Conservation (phyloP, 2,888 invertebrate species). For the Leucania comma region DNA sequence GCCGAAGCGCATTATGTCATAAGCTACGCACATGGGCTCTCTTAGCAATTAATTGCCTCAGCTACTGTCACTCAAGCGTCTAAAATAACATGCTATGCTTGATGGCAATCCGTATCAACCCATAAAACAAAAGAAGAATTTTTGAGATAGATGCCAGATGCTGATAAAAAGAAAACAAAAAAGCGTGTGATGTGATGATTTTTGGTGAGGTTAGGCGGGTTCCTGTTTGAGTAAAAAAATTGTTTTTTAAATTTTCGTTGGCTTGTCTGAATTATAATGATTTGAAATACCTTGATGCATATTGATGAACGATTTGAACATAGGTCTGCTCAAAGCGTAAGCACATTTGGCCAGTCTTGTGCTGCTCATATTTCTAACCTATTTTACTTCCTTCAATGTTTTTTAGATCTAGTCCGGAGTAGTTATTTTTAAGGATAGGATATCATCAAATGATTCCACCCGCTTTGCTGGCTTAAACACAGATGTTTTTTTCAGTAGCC, state of each 20-base stretch:
- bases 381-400: no score
- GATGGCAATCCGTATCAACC: slow-evolving; percentile 31
- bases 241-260: neutral
- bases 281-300: no score
- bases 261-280: neutral
- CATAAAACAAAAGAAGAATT: slow-evolving; percentile 46
- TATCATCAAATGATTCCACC: no score
- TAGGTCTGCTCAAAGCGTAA: no score
- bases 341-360: no score
- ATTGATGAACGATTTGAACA: no score
- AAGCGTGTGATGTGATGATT: slow-evolving; percentile 6
- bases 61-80: slow-evolving; percentile 56
- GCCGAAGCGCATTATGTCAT: slow-evolving; percentile 17
- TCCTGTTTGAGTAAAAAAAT: neutral
- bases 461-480: no score
- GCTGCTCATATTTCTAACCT: no score
- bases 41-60: slow-evolving; percentile 55
- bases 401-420: no score
- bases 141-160: slow-evolving; percentile 31
- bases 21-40: slow-evolving; percentile 35
- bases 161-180: slow-evolving; percentile 8
- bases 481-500: no score
- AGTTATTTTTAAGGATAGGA: no score
- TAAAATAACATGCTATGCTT: slow-evolving; percentile 51
- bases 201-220: neutral